Percentiles rank a stretch among this genome's conserved stretches.
phyloP scores from a whole-genome alignment of 1,140 invertebrate species.

The Acromyrmex charruanus region DNA sequence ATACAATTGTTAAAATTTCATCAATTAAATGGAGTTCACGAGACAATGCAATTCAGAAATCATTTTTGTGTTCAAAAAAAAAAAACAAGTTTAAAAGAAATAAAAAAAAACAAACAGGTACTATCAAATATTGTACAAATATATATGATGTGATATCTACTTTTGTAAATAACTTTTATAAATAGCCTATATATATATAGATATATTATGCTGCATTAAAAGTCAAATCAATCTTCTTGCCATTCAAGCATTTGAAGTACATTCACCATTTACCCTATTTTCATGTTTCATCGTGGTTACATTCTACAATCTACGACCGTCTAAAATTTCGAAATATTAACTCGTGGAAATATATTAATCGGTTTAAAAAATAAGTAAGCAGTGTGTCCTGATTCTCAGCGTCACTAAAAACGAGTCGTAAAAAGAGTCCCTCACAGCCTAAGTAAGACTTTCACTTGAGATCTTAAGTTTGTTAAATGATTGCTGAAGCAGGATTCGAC shows the following conservation, averaged over 20 bases:
- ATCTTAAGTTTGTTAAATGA: slow-evolving; percentile 75
- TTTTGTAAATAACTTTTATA: slow-evolving; percentile 36
- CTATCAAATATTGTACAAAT: slow-evolving; percentile 34
- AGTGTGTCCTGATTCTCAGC: slow-evolving; percentile 69
- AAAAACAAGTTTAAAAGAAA: slow-evolving; percentile 30
- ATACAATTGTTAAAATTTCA: not conserved
- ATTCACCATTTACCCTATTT: slow-evolving; percentile 78
- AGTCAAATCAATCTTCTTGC: slow-evolving; percentile 57
- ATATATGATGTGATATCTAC: slow-evolving; percentile 14
- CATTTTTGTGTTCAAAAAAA: not conserved
- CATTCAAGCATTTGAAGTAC: slow-evolving; percentile 74
- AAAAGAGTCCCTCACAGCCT: slow-evolving; percentile 80
- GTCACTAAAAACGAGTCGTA: slow-evolving; percentile 65
- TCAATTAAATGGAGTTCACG: slow-evolving; percentile 7
- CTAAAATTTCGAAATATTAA: slow-evolving; percentile 74
- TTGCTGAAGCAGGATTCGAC: slow-evolving; percentile 71
- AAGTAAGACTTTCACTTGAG: slow-evolving; percentile 79
- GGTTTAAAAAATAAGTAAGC: slow-evolving; percentile 78
- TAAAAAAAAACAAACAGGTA: not conserved
- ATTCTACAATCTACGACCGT: slow-evolving; percentile 73
- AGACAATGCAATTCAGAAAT: slow-evolving; percentile 2
- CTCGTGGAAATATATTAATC: slow-evolving; percentile 64
- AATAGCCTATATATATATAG: slow-evolving; percentile 10
- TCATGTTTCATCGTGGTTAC: slow-evolving; percentile 73
- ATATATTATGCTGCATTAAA: slow-evolving; percentile 36